Evolutionary conservation across 2,888 invertebrate species (phyloP).

Genomic region (Clepsis dumicolana): DNA sequence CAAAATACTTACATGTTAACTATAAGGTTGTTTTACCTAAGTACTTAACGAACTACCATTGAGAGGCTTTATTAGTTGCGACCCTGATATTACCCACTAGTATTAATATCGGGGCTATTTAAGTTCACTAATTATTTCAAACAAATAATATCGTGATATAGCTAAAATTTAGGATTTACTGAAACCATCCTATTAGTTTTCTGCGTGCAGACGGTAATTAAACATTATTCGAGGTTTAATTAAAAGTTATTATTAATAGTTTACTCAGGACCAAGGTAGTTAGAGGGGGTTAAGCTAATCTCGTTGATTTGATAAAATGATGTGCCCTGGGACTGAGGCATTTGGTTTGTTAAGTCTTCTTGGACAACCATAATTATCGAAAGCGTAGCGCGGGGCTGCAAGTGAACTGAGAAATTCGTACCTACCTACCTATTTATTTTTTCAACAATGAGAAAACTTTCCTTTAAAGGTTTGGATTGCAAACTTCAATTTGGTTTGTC

Average conservation of each 20-base stretch:
- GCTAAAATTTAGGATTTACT: not conserved
- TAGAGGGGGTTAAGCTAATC: not conserved
- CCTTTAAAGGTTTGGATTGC: no score
- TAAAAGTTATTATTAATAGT: constrained; percentile 1
- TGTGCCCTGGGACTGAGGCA: not conserved
- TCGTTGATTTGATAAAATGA: not conserved
- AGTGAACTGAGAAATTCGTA: no score
- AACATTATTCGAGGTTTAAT: constrained; percentile 3
- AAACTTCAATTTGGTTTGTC: no score
- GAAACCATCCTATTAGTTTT: not conserved
- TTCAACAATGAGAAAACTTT: no score
- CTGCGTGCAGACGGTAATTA: not conserved
- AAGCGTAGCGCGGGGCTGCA: no score
- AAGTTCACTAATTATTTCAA: not conserved
- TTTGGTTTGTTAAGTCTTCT: not conserved
- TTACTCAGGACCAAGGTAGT: not conserved
- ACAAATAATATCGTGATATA: not conserved
- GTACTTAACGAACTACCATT: no score
- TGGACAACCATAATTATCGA: not conserved
- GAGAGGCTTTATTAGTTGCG: no score
- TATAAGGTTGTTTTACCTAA: no score
- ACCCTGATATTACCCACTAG: not conserved
- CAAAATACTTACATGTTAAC: no score
- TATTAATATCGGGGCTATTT: not conserved
- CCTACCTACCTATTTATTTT: no score